A percentile compares a stretch with the other conserved stretches of the same genome.
phyloP scores from a whole-genome alignment of 2,113 vertebrate species.

The Bubalus kerabau region DNA sequence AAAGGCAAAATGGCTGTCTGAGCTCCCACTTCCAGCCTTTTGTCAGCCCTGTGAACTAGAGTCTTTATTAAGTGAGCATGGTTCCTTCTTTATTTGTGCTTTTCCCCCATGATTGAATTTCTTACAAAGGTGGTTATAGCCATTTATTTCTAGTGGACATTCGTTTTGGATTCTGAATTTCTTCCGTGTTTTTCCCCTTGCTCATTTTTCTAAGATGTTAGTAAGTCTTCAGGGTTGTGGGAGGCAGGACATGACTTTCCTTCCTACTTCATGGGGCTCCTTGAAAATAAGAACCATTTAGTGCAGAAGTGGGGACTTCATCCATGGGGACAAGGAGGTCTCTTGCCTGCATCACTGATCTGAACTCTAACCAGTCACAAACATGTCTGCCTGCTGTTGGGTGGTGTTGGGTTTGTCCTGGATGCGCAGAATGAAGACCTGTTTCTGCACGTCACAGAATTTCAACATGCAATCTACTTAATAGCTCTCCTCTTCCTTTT shows the following conservation, averaged over 20 bases:
- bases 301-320: neutral
- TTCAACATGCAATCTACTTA: neutral
- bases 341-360: neutral
- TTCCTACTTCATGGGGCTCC: neutral
- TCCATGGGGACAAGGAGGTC: neutral
- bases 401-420: neutral
- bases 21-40: neutral
- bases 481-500: neutral
- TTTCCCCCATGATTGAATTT: neutral
- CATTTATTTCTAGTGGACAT: neutral
- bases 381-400: neutral
- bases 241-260: neutral
- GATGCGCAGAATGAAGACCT: neutral
- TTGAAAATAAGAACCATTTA: neutral
- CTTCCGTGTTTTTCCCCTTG: neutral
- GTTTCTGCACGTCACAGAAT: neutral
- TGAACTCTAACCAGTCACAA: neutral
- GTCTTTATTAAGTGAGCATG: neutral
- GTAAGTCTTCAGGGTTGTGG: neutral
- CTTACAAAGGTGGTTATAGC: neutral
- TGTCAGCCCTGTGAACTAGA: neutral
- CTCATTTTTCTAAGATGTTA: neutral
- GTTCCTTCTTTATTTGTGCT: neutral
- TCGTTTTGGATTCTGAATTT: neutral
- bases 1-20: neutral